Evolutionary conservation across 2,888 invertebrate species (phyloP).

Genomic region (Pristionchus fissidentatus): DNA sequence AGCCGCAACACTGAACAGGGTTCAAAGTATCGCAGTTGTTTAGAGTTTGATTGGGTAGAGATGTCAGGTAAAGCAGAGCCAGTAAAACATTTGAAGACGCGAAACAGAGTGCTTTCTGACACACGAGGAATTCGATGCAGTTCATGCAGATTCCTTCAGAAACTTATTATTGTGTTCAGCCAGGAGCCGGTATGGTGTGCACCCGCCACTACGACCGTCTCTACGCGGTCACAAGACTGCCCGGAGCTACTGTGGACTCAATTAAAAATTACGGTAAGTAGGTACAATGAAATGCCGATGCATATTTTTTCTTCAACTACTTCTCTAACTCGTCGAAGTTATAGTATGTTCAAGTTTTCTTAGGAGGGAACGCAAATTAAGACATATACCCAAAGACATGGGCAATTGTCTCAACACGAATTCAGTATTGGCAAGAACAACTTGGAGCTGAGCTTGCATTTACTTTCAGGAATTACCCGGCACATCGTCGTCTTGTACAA

Average conservation of each 20-base stretch:
- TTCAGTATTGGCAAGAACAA: too few relatives aligned
- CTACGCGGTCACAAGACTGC: constrained; percentile 63
- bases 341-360: too few relatives aligned
- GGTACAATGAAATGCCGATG: too few relatives aligned
- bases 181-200: constrained; percentile 67
- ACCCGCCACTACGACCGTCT: constrained; percentile 69
- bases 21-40: not conserved
- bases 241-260: constrained; percentile 61
- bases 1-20: too few relatives aligned
- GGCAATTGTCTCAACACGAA: too few relatives aligned
- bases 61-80: not conserved
- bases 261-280: constrained; percentile 54
- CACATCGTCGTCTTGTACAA: constrained; percentile 61
- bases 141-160: too few relatives aligned
- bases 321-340: too few relatives aligned
- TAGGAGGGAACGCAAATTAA: too few relatives aligned
- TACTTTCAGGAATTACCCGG: constrained; percentile 51
- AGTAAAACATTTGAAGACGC: too few relatives aligned
- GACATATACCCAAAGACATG: not conserved
- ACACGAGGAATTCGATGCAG: not conserved
- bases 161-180: too few relatives aligned
- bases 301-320: too few relatives aligned
- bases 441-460: too few relatives aligned
- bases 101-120: not conserved
- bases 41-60: not conserved